A percentile compares a stretch with the other conserved stretches of the same genome.
phyloP scores from a whole-genome alignment of 2,888 invertebrate genomes.

The Campopleginae sp. region DNA sequence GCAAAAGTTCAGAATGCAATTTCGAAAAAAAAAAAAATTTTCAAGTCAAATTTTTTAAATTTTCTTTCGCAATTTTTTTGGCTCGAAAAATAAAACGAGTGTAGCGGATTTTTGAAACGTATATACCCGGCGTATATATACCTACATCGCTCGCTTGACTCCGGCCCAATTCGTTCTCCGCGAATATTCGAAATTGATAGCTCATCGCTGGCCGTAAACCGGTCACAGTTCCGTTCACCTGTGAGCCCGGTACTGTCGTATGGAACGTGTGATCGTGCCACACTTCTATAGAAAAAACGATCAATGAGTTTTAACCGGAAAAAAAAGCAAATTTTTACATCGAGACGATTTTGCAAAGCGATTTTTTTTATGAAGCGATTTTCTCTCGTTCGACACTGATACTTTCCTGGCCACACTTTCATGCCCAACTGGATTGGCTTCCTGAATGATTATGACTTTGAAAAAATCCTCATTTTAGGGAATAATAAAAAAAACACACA shows the following conservation, averaged over 20 bases:
- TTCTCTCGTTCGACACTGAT: not conserved
- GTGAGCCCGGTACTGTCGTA: slow-evolving; percentile 92
- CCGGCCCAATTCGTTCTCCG: slow-evolving; percentile 94
- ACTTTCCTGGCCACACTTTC: not conserved
- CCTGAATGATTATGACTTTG: not conserved
- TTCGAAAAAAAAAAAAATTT: slow-evolving; percentile 5
- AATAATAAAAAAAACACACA: not conserved
- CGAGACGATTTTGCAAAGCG: not conserved
- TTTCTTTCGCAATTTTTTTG: not conserved
- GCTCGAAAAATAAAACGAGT: not conserved
- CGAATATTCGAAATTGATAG: slow-evolving; percentile 95
- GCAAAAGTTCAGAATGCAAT: slow-evolving; percentile 37
- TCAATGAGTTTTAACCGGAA: not conserved
- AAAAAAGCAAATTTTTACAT: not conserved
- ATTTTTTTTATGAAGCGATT: not conserved
- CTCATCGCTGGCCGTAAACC: slow-evolving; percentile 94
- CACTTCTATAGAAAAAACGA: slow-evolving; percentile 86
- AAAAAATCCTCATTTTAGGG: not conserved
- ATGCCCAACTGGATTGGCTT: not conserved
- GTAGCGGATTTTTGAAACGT: not conserved
- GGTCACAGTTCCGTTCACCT: slow-evolving; percentile 91
- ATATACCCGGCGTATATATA: slow-evolving; percentile 71
- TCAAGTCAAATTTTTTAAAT: not conserved
- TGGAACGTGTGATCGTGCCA: slow-evolving; percentile 94
- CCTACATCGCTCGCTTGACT: slow-evolving; percentile 93